Base-by-base conservation (phyloP, 2,797 vertebrate genomes). In the Amniataba percoides region DNA sequence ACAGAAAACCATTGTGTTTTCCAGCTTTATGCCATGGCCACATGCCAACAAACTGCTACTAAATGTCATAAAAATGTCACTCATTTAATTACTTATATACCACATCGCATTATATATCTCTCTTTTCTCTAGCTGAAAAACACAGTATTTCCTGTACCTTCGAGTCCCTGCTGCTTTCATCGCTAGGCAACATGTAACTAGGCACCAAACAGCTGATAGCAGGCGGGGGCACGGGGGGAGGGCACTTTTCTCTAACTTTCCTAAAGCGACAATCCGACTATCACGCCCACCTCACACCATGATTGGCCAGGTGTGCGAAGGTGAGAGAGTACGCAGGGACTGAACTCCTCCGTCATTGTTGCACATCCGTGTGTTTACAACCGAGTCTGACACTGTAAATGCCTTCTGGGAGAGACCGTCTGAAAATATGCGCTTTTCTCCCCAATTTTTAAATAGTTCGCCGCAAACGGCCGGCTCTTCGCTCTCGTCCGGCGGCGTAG, bases 231-330 rank as follows among this genome's bases (percentile, higher is more conserved):
- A n/a, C n/a, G n/a, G n/a, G n/a, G n/a, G n/a, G n/a, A n/a, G n/a
- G 27, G 12, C 11, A 23, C 13, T 62, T 46, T 31, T 62, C 39
- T 42, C n/a, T 21, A 25, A 60, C 55, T 57, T 56, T 34, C 31
- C 55, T 19, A 40, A 21, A 59, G 23, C 48, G 76, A 82, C 74
- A 74, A 80, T 80, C 62, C 52, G 36, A 31, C 46, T 69, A 66
- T 80, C 73, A 80, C 80, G 59, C 53, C 56, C 64, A 23, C 14
- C 10, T 61, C 4, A 16, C 2, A 9, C 39, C 14, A 11, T 61
- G 59, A 25, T 16, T 61, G 15, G 2, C 14, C 9, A 18, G 21
- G 14, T 14, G 12, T 60, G 39, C 10, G 11, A 16, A 58, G 12
- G 53, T 56, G 31, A n/a, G 34, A 58, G n/a, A 36, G 56, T 31